Evolutionary conservation across 2,797 vertebrate genomes (phyloP), one percentile per base, ranked within the genome.

Genomic region (Salmo trutta): DNA sequence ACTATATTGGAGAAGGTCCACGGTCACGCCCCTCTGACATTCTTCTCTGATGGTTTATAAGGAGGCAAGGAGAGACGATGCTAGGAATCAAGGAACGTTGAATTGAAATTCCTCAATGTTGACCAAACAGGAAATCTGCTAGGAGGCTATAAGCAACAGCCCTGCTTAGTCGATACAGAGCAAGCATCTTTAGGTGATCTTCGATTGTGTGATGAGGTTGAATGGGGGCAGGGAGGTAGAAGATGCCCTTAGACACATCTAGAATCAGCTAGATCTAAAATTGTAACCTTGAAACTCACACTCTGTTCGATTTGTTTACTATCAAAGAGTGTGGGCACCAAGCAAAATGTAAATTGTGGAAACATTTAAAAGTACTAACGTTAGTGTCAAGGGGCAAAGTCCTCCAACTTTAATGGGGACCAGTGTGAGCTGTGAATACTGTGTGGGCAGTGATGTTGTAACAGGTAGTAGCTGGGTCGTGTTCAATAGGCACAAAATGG

Each of bases 91-190:
- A 16, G 8, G 24, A 0, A 47, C 27, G 17, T 17, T 54, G 62
- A 77, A 71, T 67, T 54, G 53, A 5, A 17, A 54, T 19, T 1
- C 17, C 53, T 54, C 15, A 47, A 54, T 59, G 65, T 16, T 68
- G 16, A 24, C 33, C 29, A 56, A 59, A 41, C 52, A 24, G n/a
- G 41, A 71, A 17, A 27, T 71, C 3, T 15, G 15, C 52, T 41
- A 71, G 21, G 64, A 5, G 72, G 65, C 64, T 56, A 15, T 62
- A 69, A 78, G 73, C 67, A 78, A n/a, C 29, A 71, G 47, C 15
- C 70, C 69, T 52, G 70, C n/a, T 2, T 8, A 29, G 70, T 71
- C n/a, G 47, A 71, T 27, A 4, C 70, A 71, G 41, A 52, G 47
- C 14, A 71, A 19, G 21, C 4, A 15, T 4, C 7, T 7, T 21